Conservation (phyloP, 2,113 vertebrate species). For the Oxygymnocypris stewartii region DNA sequence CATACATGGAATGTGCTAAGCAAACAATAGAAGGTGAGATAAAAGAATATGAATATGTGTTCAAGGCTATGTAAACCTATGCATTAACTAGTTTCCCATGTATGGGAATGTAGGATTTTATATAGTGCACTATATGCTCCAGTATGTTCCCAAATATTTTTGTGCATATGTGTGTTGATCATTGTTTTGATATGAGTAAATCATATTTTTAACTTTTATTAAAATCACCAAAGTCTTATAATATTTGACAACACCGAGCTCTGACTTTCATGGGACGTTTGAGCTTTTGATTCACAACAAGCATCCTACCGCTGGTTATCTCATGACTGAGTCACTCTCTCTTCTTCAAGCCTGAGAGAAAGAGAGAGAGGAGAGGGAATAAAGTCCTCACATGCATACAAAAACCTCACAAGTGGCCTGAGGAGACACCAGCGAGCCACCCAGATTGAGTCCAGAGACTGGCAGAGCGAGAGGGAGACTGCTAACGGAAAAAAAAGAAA, state of each 20-base stretch:
- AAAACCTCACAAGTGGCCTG: not conserved
- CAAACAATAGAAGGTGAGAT: too few species aligned
- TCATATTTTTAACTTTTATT: not conserved
- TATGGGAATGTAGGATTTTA: too few species aligned
- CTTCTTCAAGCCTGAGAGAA: not conserved
- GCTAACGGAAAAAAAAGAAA: conserved; percentile 17
- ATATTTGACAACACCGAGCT: not conserved
- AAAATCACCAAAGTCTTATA: not conserved
- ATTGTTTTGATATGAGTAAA: not conserved
- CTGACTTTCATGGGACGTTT: not conserved
- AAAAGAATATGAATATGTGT: too few species aligned
- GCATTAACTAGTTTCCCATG: too few species aligned
- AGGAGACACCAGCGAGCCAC: not conserved
- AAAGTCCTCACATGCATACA: conserved; percentile 11
- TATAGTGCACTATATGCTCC: too few species aligned
- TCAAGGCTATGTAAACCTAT: too few species aligned
- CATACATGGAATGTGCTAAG: too few species aligned
- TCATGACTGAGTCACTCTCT: not conserved
- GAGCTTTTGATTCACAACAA: not conserved
- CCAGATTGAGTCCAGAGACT: conserved; percentile 18
- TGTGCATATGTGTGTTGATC: not conserved
- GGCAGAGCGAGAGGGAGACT: conserved; percentile 1
- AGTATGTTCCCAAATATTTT: too few species aligned
- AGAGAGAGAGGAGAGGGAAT: not conserved
- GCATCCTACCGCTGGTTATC: not conserved